Evolutionary conservation across 2,888 invertebrate species (phyloP).

Genomic region (Lymantria monacha): DNA sequence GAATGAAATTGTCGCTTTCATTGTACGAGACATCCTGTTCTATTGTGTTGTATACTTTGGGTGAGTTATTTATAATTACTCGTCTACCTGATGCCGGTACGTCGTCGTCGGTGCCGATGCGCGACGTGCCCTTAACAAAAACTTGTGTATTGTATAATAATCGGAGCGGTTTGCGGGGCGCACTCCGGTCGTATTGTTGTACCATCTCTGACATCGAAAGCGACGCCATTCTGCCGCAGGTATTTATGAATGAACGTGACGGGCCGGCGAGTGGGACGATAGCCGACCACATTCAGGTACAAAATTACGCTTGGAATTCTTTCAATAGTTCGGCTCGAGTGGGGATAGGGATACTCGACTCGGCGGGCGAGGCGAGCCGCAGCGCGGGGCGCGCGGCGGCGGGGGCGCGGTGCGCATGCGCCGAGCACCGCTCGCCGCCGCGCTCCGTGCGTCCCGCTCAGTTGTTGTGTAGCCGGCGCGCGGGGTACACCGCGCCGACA

Average conservation of each 20-base stretch:
- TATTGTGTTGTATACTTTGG: constrained; percentile 57
- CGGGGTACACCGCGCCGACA: constrained; percentile 80
- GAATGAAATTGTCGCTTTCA: constrained; percentile 39
- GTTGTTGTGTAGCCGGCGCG: constrained; percentile 71
- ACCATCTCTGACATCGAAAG: constrained; percentile 52
- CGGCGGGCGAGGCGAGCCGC: constrained; percentile 75
- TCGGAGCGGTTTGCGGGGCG: constrained; percentile 56
- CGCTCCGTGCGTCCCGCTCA: constrained; percentile 75
- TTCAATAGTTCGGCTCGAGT: constrained; percentile 73
- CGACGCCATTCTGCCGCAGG: constrained; percentile 57
- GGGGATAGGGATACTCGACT: constrained; percentile 71
- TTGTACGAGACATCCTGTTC: constrained; percentile 70
- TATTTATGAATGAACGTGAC: constrained; percentile 82
- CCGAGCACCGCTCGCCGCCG: constrained; percentile 44
- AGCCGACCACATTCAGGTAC: constrained; percentile 74
- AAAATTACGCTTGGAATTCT: constrained; percentile 79
- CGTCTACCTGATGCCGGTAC: constrained; percentile 66
- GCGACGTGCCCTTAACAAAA: constrained; percentile 68
- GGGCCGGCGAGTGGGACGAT: constrained; percentile 61
- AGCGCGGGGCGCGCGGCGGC: constrained; percentile 70
- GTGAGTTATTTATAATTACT: constrained; percentile 66
- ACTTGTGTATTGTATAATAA: constrained; percentile 64
- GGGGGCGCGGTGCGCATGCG: constrained; percentile 68
- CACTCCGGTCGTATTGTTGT: constrained; percentile 52
- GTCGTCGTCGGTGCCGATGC: too few species aligned